Evolutionary conservation across 2,888 invertebrate genomes (phyloP).

Genomic region (Patella pellucida): DNA sequence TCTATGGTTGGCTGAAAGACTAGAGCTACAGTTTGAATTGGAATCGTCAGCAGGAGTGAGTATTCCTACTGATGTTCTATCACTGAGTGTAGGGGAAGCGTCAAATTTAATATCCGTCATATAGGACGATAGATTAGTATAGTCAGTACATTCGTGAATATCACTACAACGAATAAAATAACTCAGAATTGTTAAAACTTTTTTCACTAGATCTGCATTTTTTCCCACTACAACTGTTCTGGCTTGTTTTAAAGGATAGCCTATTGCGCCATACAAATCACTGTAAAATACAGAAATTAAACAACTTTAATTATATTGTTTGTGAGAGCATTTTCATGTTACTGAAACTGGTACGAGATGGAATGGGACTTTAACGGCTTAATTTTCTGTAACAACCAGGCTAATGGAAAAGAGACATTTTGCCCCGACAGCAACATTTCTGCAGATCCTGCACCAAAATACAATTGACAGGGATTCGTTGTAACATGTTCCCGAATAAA

Average conservation of each 20-base stretch:
- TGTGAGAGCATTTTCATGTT: too few relatives aligned
- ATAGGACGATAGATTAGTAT: conserved; percentile 43
- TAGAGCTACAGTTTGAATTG: conserved; percentile 6
- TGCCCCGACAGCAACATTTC: too few relatives aligned
- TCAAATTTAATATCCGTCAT: conserved; percentile 44
- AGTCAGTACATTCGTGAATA: conserved; percentile 73
- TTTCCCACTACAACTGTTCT: conserved; percentile 81
- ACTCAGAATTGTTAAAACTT: conserved; percentile 83
- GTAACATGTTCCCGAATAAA: too few relatives aligned
- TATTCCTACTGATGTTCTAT: conserved; percentile 35
- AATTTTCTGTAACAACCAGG: too few relatives aligned
- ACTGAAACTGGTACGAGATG: too few relatives aligned
- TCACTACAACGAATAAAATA: conserved; percentile 90
- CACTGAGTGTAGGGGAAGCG: conserved; percentile 45
- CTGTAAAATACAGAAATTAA: conserved; percentile 53
- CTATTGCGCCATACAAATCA: conserved; percentile 88
- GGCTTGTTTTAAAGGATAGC: conserved; percentile 82
- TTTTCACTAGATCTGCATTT: conserved; percentile 79
- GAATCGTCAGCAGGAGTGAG: conserved; percentile 16
- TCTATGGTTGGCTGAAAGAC: conserved; percentile 5
- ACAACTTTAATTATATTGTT: conserved; percentile 20
- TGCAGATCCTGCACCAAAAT: too few relatives aligned
- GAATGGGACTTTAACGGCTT: too few relatives aligned
- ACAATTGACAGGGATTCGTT: too few relatives aligned
- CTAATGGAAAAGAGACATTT: too few relatives aligned